phyloP scores from a whole-genome alignment of 2,888 invertebrate genomes.

The Alviniconcha strummeri region DNA sequence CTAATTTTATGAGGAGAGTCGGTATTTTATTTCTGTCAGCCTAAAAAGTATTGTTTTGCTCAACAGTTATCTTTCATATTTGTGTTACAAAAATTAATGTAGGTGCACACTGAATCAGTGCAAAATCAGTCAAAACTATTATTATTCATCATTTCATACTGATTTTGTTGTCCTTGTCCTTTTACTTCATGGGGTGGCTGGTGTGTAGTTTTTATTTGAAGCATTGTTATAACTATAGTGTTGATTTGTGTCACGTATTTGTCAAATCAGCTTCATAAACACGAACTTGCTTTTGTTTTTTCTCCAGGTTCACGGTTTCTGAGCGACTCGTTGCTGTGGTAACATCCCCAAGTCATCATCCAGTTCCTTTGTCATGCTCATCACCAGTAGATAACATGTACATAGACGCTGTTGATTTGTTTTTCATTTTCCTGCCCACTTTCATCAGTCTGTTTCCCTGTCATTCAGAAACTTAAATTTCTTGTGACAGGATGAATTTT shows the following conservation, averaged over 20 bases:
- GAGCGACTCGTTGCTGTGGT: conserved; percentile 1
- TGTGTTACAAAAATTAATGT: too few relatives aligned
- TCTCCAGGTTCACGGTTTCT: conserved; percentile 43
- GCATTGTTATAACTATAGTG: background rate
- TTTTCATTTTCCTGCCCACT: too few relatives aligned
- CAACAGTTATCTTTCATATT: too few relatives aligned
- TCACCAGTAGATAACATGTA: background rate
- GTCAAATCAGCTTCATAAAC: background rate
- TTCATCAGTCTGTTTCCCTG: too few relatives aligned
- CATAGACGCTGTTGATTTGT: background rate
- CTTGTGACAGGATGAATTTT: too few relatives aligned
- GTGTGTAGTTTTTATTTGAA: background rate
- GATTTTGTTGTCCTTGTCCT: background rate
- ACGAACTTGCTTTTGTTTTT: background rate
- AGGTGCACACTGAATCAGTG: too few relatives aligned
- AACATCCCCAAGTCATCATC: conserved; percentile 3
- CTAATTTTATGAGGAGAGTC: too few relatives aligned
- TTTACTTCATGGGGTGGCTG: background rate
- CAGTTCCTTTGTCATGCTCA: background rate
- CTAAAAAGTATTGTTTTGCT: too few relatives aligned
- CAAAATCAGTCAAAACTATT: background rate
- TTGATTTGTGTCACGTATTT: too few relatives aligned
- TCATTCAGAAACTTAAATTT: too few relatives aligned
- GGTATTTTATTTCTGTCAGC: too few relatives aligned
- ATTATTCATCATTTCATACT: background rate